Evolutionary conservation across 2,888 invertebrate genomes (phyloP), one percentile per base, ranked within the genome.

Genomic region (Schizotus pectinicornis): DNA sequence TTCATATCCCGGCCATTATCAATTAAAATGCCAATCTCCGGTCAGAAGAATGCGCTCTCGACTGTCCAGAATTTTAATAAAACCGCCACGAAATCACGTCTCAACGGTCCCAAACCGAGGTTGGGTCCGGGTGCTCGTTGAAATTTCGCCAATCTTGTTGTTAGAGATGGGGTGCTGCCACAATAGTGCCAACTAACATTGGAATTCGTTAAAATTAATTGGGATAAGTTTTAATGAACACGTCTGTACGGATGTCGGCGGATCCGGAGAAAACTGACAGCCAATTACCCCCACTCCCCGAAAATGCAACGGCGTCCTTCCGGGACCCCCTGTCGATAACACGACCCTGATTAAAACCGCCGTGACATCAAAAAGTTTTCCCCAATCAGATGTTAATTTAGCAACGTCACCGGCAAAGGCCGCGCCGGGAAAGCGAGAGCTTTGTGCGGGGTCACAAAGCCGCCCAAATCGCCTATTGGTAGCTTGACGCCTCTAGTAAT

Each of bases 151-250:
- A 2, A 22, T 3, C 22, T 22, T 22, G 2, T 5, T 22, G 22
- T 22, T 22, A 22, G 22, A 22, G 22, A 5, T 22, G 22, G n/a
- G 22, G 22, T 22, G 22, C 2, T 22, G 22, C 3, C 22, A 22
- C 22, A 22, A 22, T 22, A 38, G 7, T 33, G 45, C 33, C 32
- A 36, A 36, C 45, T 53, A 45, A 38, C 38, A 32, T 33, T 13
- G 3, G 71, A 69, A 75, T 75, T 75, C 75, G 75, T 77, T 76
- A 74, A 77, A 76, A 77, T 76, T 76, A 76, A 77, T 77, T 76
- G 74, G 74, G 72, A 72, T 72, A 76, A 76, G 74, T 77, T 77
- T 77, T 78, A 77, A 77, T 77, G 75, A 77, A 76, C 76, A 73
- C 71, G 72, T 74, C 70, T 68, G 63, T 65, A 63, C 63, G 62